These are phyloP conservation scores for Doris montereyensis DNA, from an alignment of 2,888 invertebrate species.

Conservation along the genomic window DNA sequence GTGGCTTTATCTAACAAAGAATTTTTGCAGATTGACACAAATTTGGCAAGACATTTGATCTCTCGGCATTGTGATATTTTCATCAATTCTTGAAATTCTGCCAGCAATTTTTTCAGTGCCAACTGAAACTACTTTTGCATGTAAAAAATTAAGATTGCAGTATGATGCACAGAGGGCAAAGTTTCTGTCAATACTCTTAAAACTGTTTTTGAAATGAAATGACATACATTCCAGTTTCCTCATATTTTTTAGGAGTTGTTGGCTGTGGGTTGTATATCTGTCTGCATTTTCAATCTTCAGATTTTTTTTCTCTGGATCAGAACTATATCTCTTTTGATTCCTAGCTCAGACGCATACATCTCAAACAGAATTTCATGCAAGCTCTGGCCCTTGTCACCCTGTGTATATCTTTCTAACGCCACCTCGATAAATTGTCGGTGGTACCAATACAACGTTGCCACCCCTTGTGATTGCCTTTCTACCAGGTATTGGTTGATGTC, in stretches of 20 bases:
- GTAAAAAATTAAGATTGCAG: constrained; percentile 59
- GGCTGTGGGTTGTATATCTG: constrained; percentile 63
- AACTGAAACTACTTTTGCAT: constrained; percentile 53
- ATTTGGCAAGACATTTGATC: constrained; percentile 78
- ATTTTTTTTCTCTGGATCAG: constrained; percentile 58
- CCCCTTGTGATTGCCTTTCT: constrained; percentile 61
- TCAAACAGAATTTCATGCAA: constrained; percentile 59
- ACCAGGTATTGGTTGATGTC: constrained; percentile 67
- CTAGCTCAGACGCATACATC: constrained; percentile 56
- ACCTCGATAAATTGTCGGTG: constrained; percentile 68
- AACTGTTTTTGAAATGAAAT: constrained; percentile 54
- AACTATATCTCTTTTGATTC: constrained; percentile 57
- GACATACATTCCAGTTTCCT: constrained; percentile 59
- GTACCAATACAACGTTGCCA: constrained; percentile 67
- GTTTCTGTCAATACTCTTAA: constrained; percentile 43
- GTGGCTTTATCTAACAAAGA: constrained; percentile 45
- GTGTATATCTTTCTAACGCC: constrained; percentile 56
- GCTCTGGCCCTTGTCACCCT: constrained; percentile 44
- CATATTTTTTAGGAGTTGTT: constrained; percentile 49
- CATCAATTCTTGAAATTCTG: constrained; percentile 85
- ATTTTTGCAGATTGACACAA: constrained; percentile 48
- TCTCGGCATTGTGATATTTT: constrained; percentile 86
- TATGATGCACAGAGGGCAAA: constrained; percentile 52
- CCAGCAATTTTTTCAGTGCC: constrained; percentile 76
- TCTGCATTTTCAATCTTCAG: constrained; percentile 60